These are phyloP conservation scores for Chloropsis hardwickii DNA, from an alignment of 2,113 vertebrate species.

Conservation along the genomic window DNA sequence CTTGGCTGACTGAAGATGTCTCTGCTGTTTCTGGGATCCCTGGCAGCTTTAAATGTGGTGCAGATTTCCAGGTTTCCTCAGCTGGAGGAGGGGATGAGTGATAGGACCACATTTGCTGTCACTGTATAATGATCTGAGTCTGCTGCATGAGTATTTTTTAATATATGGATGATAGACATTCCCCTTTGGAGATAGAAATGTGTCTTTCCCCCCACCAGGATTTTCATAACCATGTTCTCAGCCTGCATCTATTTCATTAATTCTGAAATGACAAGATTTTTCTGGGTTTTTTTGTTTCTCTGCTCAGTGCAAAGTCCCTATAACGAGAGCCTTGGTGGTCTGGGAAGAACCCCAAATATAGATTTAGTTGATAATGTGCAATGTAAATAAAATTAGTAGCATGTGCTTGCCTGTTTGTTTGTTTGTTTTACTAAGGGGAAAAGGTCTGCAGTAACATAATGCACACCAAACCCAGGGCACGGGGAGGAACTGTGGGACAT, in stretches of 20 bases:
- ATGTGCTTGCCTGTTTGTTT: constrained; percentile 65
- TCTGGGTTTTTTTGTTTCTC: not conserved
- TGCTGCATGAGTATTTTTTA: not conserved
- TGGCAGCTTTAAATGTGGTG: not conserved
- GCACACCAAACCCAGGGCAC: constrained; percentile 40
- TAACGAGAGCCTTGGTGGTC: constrained; percentile 77
- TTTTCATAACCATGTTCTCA: constrained; percentile 8
- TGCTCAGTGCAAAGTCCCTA: constrained; percentile 43
- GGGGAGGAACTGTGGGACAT: constrained; percentile 2
- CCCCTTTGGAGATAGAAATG: not conserved
- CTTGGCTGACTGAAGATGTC: not conserved
- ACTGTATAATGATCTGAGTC: not conserved
- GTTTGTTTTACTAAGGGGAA: constrained; percentile 44
- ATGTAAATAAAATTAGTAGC: constrained; percentile 89
- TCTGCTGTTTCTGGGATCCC: not conserved
- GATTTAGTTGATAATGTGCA: constrained; percentile 80
- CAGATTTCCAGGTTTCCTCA: not conserved
- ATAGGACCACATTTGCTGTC: not conserved
- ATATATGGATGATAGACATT: not conserved
- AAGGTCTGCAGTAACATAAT: constrained; percentile 64
- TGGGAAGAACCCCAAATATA: constrained; percentile 79
- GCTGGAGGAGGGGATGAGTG: not conserved
- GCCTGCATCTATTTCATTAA: not conserved
- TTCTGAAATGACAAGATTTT: not conserved
- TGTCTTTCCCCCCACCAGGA: not conserved